Evolutionary conservation across 2,113 vertebrate genomes (phyloP).

Genomic region (Corydoras maculifer): DNA sequence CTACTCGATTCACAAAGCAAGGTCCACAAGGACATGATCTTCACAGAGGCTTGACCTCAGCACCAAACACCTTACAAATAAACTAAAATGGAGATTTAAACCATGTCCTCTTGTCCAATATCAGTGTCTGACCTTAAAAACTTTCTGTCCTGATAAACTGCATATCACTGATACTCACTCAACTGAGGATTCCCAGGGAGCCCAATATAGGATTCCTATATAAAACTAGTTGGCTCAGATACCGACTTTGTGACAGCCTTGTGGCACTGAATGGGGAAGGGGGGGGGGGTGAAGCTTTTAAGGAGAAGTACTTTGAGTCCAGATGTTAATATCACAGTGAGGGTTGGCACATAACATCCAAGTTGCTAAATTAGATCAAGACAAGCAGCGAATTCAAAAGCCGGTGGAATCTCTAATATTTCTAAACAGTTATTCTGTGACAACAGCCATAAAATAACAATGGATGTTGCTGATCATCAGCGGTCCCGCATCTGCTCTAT

Average conservation of each 20-base stretch:
- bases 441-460: background rate
- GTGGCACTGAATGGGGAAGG: slow-evolving; percentile 33
- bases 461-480: slow-evolving; percentile 1
- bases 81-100: no score
- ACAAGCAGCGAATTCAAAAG: background rate
- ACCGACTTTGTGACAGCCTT: slow-evolving; percentile 27
- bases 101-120: no score
- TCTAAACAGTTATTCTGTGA: background rate
- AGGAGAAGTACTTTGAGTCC: slow-evolving; percentile 21
- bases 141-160: no score
- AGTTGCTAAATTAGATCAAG: no score
- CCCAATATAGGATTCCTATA: slow-evolving; percentile 38
- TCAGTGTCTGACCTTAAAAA: no score
- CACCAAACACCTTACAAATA: no score
- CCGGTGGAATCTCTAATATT: slow-evolving; percentile 15
- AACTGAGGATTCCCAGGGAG: slow-evolving; percentile 9
- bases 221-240: slow-evolving; percentile 24
- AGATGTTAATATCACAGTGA: slow-evolving; percentile 34
- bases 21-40: no score
- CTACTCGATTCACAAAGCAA: no score
- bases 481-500: background rate
- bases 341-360: background rate
- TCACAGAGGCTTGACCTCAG: no score
- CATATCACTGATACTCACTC: no score
- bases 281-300: slow-evolving; percentile 2